These are phyloP conservation scores for Hucho hucho DNA, from an alignment of 2,113 vertebrate species.

Conservation along the genomic window DNA sequence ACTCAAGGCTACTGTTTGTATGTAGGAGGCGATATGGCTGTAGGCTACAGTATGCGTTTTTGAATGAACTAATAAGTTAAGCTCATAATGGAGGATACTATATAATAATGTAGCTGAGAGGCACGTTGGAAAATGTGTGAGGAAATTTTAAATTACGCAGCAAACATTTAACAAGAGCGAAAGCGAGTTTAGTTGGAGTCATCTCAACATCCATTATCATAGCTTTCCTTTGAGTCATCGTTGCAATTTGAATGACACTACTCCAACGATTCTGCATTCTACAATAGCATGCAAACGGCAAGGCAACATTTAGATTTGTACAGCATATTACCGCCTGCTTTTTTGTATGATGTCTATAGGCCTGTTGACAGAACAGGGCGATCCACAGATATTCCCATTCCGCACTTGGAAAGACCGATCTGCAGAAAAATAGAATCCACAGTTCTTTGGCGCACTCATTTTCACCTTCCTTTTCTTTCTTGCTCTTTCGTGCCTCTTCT, in stretches of 20 bases:
- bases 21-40: background rate
- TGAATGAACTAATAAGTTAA: background rate
- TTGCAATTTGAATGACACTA: background rate
- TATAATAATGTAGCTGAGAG: too few relatives aligned
- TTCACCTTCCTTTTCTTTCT: conserved; percentile 20
- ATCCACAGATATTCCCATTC: conserved; percentile 73
- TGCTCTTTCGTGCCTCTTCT: conserved; percentile 8
- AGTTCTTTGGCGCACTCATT: conserved; percentile 77
- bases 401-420: conserved; percentile 64
- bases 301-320: conserved; percentile 23
- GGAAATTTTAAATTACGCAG: too few relatives aligned
- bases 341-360: conserved; percentile 80
- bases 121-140: too few relatives aligned
- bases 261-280: background rate
- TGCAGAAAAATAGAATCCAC: conserved; percentile 53
- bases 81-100: background rate
- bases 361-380: conserved; percentile 76
- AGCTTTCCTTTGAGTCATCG: too few relatives aligned
- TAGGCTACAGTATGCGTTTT: background rate
- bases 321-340: conserved; percentile 74
- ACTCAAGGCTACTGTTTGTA: background rate
- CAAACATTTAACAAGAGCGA: too few relatives aligned
- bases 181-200: background rate
- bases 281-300: conserved; percentile 1
- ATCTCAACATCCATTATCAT: background rate